Percentiles rank a stretch among this genome's conserved stretches.
These are phyloP conservation scores for Hippopotamyrus pictus DNA, from an alignment of 2,797 vertebrate genomes.

Conservation along the genomic window DNA sequence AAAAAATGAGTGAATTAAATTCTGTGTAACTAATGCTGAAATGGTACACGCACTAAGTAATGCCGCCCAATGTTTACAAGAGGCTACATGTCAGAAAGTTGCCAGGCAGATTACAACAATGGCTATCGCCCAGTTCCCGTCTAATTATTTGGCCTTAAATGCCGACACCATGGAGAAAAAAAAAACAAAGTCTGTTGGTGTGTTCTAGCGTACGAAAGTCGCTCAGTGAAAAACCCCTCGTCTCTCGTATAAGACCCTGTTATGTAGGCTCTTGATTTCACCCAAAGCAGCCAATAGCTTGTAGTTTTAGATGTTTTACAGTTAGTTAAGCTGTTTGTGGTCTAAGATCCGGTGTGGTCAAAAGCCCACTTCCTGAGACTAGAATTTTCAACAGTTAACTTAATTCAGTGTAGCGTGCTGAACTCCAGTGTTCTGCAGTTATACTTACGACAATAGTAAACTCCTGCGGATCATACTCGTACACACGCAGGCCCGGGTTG, in stretches of 20 bases:
- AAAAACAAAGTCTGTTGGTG: neutral
- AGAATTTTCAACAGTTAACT: neutral
- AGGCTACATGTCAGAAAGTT: too few relatives aligned
- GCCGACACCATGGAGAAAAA: neutral
- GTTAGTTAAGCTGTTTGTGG: neutral
- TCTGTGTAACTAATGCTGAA: neutral
- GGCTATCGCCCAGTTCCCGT: neutral
- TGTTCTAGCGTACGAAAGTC: neutral
- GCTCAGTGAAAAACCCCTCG: neutral
- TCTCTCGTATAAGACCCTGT: neutral
- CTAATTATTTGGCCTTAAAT: neutral
- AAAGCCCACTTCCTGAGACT: neutral
- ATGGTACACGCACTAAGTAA: neutral
- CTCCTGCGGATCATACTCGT: constrained; percentile 64
- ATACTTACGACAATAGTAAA: constrained; percentile 69
- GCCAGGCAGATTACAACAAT: neutral
- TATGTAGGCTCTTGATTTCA: neutral
- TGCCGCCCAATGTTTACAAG: neutral
- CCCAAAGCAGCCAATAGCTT: neutral
- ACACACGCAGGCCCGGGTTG: constrained; percentile 82
- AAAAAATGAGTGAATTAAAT: neutral
- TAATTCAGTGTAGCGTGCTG: neutral
- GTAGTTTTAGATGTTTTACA: neutral
- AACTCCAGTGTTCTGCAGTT: neutral
- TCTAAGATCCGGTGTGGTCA: neutral